Evolutionary conservation across 2,113 vertebrate genomes (phyloP), one percentile per base, ranked within the genome.

Genomic region (Etheostoma spectabile): DNA sequence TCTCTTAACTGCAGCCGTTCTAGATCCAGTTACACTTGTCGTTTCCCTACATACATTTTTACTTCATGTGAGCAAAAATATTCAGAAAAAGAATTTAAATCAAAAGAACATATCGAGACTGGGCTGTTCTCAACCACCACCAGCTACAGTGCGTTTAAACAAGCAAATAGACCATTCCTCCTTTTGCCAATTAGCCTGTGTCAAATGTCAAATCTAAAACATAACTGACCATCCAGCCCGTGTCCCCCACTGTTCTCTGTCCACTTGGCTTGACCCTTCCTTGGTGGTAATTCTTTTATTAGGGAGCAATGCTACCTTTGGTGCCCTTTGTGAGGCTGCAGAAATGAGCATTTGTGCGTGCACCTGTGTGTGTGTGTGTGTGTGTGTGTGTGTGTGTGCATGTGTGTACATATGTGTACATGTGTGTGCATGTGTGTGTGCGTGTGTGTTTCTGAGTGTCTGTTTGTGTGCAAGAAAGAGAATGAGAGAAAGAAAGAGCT

Each of bases 161-260:
- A 46, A 53, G 19, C 38, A 14, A 70, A 30, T 0, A 38, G 35
- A 78, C 12, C 12, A 15, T 18, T 27, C 53, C 46, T 71, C 49
- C 56, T 48, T 73, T 24, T 16, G 30, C 67, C 77, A 84, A 86
- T 86, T 74, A 42, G 38, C 38, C 10, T 42, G 80, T 80, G 61
- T 88, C 56, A 87, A 91, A 91, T 84, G 77, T 87, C 87, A 85
- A 66, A 46, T 38, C 21, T 65, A n/a, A 75, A 85, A 51, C 52
- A 6, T 45, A 71, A 46, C 35, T 67, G 69, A 52, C 56, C 45
- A 18, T 76, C 82, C 67, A 85, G 64, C 21, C 74, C 15, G 0
- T 53, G 35, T 63, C 30, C 70, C 74, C 77, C 73, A 16, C 71
- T 61, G 63, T 18, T 82, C 75, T 66, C 70, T 33, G 72, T 66